These are phyloP conservation scores for Epinephelus lanceolatus DNA, from an alignment of 2,113 vertebrate genomes.

Conservation along the genomic window DNA sequence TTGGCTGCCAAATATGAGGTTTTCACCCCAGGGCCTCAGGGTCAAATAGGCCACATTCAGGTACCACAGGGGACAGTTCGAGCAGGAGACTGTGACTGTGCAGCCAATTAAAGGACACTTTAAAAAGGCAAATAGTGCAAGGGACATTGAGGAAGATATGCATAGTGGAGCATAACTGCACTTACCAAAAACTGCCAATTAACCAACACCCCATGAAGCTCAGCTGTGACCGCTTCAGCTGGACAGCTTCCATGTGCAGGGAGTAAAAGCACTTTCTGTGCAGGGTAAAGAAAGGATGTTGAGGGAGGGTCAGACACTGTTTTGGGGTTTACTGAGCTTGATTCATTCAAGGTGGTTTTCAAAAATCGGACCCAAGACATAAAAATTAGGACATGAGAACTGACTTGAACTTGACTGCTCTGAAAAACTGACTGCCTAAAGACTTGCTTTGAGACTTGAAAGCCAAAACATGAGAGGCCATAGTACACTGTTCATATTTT, in stretches of 20 bases:
- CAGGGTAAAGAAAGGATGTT: constrained; percentile 19
- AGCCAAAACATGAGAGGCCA: neutral
- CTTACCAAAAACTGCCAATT: constrained; percentile 78
- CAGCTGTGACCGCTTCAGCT: constrained; percentile 62
- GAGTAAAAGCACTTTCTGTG: constrained; percentile 56
- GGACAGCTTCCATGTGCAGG: constrained; percentile 70
- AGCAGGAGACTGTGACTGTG: constrained; percentile 80
- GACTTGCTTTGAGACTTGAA: neutral
- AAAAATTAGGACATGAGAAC: neutral
- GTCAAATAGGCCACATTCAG: constrained; percentile 77
- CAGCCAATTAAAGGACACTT: constrained; percentile 80
- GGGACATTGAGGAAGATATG: constrained; percentile 76
- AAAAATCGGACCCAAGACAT: neutral
- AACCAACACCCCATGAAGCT: constrained; percentile 79
- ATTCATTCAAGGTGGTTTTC: neutral
- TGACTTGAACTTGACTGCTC: neutral
- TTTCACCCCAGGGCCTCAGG: constrained; percentile 49
- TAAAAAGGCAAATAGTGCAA: constrained; percentile 67
- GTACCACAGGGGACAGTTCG: constrained; percentile 74
- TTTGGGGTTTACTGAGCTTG: constrained; percentile 7
- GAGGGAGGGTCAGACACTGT: constrained; percentile 20
- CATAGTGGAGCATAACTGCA: constrained; percentile 80
- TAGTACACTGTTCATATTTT: neutral
- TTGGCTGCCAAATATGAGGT: constrained; percentile 36
- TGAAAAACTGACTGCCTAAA: neutral